phyloP scores from a whole-genome alignment of 2,113 vertebrate species.

The Erythrocebus patas region DNA sequence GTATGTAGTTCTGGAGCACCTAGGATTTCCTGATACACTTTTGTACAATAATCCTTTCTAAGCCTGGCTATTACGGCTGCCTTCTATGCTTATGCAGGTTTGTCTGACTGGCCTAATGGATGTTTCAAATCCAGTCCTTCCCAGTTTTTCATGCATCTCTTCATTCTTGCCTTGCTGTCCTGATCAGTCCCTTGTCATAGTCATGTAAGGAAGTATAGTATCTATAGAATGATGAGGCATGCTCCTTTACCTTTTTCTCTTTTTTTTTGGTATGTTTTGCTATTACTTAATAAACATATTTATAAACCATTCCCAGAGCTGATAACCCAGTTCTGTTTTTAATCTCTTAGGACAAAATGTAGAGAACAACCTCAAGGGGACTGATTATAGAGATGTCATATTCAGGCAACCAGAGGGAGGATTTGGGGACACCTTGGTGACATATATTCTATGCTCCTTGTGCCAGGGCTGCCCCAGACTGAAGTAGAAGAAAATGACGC shows the following conservation, averaged over 20 bases:
- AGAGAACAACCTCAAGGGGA: neutral
- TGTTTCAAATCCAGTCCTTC: neutral
- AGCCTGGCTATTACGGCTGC: neutral
- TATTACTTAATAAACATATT: neutral
- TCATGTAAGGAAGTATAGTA: neutral
- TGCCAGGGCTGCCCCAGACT: neutral
- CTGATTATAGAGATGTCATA: neutral
- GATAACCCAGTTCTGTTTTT: neutral
- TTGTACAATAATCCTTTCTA: neutral
- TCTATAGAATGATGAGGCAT: neutral
- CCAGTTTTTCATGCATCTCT: neutral
- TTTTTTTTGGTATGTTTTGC: neutral
- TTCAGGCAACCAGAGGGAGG: neutral
- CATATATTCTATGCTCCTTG: neutral
- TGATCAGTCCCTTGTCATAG: neutral
- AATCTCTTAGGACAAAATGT: neutral
- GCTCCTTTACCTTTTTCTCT: neutral
- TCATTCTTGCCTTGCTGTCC: neutral
- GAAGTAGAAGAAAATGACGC: neutral
- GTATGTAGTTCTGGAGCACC: neutral
- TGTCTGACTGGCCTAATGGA: slow-evolving; percentile 22
- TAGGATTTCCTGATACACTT: neutral
- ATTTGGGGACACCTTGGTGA: neutral
- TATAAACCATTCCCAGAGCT: neutral
- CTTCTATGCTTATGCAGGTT: neutral